phyloP scores from a whole-genome alignment of 2,113 vertebrate species.

The Rallus limicola region DNA sequence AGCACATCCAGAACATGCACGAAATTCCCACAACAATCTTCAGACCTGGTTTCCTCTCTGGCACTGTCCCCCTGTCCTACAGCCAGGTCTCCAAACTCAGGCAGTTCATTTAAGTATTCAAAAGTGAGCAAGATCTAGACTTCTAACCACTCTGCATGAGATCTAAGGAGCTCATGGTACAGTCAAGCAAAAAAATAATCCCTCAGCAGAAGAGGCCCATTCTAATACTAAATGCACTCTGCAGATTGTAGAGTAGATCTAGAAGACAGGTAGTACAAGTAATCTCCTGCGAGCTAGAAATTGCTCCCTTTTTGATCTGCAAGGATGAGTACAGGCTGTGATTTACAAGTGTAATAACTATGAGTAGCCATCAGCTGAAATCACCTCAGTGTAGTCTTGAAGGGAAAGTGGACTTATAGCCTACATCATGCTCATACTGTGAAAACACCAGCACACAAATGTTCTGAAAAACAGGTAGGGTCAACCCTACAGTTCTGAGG shows the following conservation, averaged over 20 bases:
- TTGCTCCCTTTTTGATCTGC: neutral
- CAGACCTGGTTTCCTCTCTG: neutral
- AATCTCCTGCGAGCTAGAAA: neutral
- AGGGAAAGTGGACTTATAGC: neutral
- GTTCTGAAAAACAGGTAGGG: neutral
- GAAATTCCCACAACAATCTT: neutral
- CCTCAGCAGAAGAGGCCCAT: neutral
- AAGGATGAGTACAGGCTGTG: neutral
- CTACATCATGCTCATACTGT: neutral
- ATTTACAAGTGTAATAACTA: neutral
- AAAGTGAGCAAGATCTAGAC: neutral
- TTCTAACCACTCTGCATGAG: neutral
- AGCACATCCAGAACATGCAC: neutral
- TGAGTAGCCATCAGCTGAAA: neutral
- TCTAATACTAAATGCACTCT: neutral
- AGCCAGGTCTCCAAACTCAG: neutral
- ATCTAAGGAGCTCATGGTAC: neutral
- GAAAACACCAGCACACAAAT: neutral
- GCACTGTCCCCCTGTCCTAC: neutral
- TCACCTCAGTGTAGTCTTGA: neutral
- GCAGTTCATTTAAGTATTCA: neutral
- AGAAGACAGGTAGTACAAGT: neutral
- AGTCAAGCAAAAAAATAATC: neutral
- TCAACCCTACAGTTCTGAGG: neutral
- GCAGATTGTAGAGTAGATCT: neutral